Base-by-base conservation (phyloP, 2,113 vertebrate species). In the Prunella fulvescens region DNA sequence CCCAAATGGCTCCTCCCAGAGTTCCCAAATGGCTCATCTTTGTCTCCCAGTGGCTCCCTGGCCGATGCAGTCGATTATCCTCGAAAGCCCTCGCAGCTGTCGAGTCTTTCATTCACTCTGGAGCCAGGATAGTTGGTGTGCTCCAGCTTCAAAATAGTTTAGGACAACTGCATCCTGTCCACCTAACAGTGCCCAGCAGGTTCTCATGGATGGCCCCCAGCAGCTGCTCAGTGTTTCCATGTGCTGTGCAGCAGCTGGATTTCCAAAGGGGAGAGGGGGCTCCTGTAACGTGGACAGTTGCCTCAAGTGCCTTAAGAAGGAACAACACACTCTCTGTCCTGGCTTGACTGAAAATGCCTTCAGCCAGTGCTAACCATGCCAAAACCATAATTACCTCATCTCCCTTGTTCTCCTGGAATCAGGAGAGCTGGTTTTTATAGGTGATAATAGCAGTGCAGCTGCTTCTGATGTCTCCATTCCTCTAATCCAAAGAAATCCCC, bases 311-410 rank as follows among this genome's bases (percentile, higher is more conserved):
- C 87, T 92, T 50, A 57, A 61, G 71, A 87, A 79, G 62, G 69
- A 95, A 47, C 66, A 88, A 47, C 35, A 19, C 2, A 0, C 56
- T 71, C 35, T 58, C 62, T 93, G 80, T 92, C 58, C 56, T 57
- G 76, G 61, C 66, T 78, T 62, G 61, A 23, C 60, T 93, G 67
- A 58, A 84, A 92, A 94, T 60, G 56, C 87, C 78, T 53, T 89
- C 92, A 88, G 56, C 40, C 62, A 78, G 47, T 50, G 62, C 73
- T 81, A 54, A 65, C 37, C 4, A 29, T 95, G 95, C 96, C 94
- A 87, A 94, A 96, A 83, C 76, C 62, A 58, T 85, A 91, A 95
- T 95, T 93, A 79, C 57, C 37, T 93, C 12, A 0, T 84, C 86
- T 72, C 73, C 73, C 77, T 86, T 67, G 42, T 72, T 92, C 73